Conservation (phyloP, 2,113 vertebrate genomes). For the Salvator merianae region DNA sequence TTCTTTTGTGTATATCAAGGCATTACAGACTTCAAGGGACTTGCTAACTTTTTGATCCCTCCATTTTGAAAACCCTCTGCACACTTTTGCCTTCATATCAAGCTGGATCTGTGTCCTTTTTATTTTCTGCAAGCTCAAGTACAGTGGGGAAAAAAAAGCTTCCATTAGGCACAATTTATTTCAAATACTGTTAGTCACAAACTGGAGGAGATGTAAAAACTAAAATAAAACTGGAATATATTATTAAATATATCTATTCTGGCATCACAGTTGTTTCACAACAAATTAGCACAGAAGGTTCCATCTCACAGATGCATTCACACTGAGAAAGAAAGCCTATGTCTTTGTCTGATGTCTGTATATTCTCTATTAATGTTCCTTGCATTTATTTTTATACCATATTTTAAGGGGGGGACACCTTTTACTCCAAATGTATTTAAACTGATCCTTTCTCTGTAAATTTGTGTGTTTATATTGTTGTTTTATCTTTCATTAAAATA, state of each 20-base stretch:
- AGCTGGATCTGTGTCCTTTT: constrained; percentile 76
- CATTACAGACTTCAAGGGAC: constrained; percentile 78
- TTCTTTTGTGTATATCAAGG: constrained; percentile 78
- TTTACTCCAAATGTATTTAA: constrained; percentile 95
- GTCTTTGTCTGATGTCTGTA: constrained; percentile 85
- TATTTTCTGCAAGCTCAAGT: constrained; percentile 81
- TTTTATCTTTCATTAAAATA: constrained; percentile 86
- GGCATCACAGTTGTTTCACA: constrained; percentile 89
- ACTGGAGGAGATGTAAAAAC: constrained; percentile 79
- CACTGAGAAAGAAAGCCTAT: constrained; percentile 75
- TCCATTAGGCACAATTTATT: constrained; percentile 77
- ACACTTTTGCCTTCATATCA: constrained; percentile 78
- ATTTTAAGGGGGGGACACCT: constrained; percentile 87
- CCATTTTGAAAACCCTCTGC: constrained; percentile 77
- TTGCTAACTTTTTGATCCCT: constrained; percentile 75
- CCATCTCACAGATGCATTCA: constrained; percentile 85
- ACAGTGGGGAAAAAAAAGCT: constrained; percentile 76
- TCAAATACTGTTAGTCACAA: constrained; percentile 78
- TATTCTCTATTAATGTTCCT: constrained; percentile 87
- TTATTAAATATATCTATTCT: constrained; percentile 77
- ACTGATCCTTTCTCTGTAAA: constrained; percentile 90
- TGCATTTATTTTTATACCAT: constrained; percentile 99
- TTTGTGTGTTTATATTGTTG: constrained; percentile 85
- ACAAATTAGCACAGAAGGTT: constrained; percentile 86
- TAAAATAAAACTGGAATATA: constrained; percentile 70